Evolutionary conservation across 2,797 vertebrate species (phyloP), one percentile per base, ranked within the genome.

Genomic region (Diglossa cyanea): DNA sequence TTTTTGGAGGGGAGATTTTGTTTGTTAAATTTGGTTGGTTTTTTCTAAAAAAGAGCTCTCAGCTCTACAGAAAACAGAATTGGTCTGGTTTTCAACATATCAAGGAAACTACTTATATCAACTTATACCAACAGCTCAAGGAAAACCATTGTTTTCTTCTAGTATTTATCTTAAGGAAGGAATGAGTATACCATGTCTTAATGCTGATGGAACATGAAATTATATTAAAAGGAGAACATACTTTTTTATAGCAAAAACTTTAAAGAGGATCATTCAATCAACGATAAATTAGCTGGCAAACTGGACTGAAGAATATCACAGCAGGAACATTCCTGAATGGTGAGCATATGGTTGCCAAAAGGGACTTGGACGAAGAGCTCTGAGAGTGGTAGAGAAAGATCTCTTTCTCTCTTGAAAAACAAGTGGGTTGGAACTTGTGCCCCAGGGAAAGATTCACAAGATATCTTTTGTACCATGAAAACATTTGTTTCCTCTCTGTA

Each of bases 401-500:
- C 44, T 88, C 60, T 82, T 91, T 95, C 66, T 90, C 16, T 71
- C 28, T 35, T 88, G 55, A 88, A 94, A 75, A 92, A 42, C 31
- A 70, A 88, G 51, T 17, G 47, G 23, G 51, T 40, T 88, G 85
- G 58, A 88, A 75, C 54, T 70, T 40, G 39, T 45, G 33, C 80
- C 48, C 66, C 47, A 48, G 77, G 83, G 80, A 84, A 84, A 86
- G 25, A 70, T 47, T 82, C 48, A 79, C 39, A 88, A 58, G 65
- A 33, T 82, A n/a, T 48, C 45, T 92, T 94, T 93, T 82, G 67
- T 76, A 53, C 40, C 37, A 50, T 40, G 18, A 88, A 94, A 94
- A 79, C n/a, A 86, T 88, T 93, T 86, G 50, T 74, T 95, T 92
- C 74, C 67, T 85, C 72, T 90, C 40, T 88, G 58, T 74, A 90